These are phyloP conservation scores for Protonemura montana DNA, from an alignment of 2,888 invertebrate genomes.

Conservation along the genomic window DNA sequence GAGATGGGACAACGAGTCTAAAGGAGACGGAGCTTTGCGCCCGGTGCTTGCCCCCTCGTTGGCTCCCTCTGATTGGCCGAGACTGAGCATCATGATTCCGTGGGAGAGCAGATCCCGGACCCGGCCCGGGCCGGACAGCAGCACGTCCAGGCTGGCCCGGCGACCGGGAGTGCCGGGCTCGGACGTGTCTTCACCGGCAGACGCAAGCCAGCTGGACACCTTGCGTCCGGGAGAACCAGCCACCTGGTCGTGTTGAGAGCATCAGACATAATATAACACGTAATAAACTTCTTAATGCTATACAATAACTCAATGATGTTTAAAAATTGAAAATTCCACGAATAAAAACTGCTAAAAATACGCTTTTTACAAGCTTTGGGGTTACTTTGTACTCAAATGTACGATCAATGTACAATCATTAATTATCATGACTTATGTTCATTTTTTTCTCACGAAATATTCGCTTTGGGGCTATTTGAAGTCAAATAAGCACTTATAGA, in stretches of 20 bases:
- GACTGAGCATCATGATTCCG: constrained; percentile 76
- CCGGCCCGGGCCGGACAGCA: constrained; percentile 76
- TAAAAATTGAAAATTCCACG: too few species aligned
- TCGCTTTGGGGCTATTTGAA: too few species aligned
- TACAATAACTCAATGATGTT: too few species aligned
- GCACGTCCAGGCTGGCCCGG: constrained; percentile 71
- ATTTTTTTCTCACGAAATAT: too few species aligned
- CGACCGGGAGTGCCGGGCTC: constrained; percentile 36
- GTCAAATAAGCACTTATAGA: too few species aligned
- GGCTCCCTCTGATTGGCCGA: constrained; percentile 78
- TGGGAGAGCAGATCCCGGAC: constrained; percentile 83
- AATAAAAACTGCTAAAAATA: too few species aligned
- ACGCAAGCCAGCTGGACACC: constrained; percentile 63
- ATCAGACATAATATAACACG: too few species aligned
- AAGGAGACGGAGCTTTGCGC: not conserved
- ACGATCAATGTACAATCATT: too few species aligned
- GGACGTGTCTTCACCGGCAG: constrained; percentile 56
- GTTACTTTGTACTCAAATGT: too few species aligned
- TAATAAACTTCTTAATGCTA: too few species aligned
- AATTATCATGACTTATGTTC: too few species aligned
- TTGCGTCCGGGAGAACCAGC: constrained; percentile 56
- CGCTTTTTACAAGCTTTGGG: too few species aligned
- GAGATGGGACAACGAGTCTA: constrained; percentile 63
- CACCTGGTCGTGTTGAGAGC: constrained; percentile 51
- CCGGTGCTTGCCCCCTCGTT: constrained; percentile 30